These are phyloP conservation scores for Melipona quadrifasciata DNA, from an alignment of 1,140 invertebrate species.

Conservation along the genomic window DNA sequence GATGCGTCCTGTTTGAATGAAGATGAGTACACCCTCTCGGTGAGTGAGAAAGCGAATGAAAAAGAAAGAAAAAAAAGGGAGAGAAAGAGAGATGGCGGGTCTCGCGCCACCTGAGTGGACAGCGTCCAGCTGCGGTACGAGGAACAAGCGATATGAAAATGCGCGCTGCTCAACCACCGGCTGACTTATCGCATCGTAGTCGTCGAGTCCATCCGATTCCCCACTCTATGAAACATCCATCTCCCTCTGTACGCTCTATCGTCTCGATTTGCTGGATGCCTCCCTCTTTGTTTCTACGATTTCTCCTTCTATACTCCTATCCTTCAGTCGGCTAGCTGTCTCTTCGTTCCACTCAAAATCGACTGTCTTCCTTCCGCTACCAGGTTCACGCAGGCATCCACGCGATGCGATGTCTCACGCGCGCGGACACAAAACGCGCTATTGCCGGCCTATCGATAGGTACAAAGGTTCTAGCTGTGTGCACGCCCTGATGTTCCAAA, in stretches of 20 bases:
- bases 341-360: slow-evolving; percentile 2
- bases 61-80: slow-evolving; percentile 22
- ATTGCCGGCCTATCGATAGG: slow-evolving; percentile 35
- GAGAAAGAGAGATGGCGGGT: slow-evolving; percentile 9
- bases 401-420: neutral
- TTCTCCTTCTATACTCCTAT: slow-evolving; percentile 8
- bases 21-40: slow-evolving; percentile 55
- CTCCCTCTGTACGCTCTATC: slow-evolving; percentile 41
- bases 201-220: slow-evolving; percentile 63
- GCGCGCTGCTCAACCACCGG: slow-evolving; percentile 65
- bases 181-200: slow-evolving; percentile 64
- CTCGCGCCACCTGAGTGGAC: slow-evolving; percentile 59
- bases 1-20: slow-evolving; percentile 13
- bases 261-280: slow-evolving; percentile 24
- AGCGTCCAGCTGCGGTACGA: slow-evolving; percentile 55
- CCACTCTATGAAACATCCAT: slow-evolving; percentile 57
- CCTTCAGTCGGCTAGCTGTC: neutral
- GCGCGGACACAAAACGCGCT: slow-evolving; percentile 23
- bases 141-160: slow-evolving; percentile 65
- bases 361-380: slow-evolving; percentile 40
- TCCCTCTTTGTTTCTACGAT: slow-evolving; percentile 24
- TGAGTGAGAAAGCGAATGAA: slow-evolving; percentile 25
- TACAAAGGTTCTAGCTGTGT: slow-evolving; percentile 54
- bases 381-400: slow-evolving; percentile 37
- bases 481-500: slow-evolving; percentile 21